Evolutionary conservation across 2,888 invertebrate species (phyloP).

Genomic region (Euplexia lucipara): DNA sequence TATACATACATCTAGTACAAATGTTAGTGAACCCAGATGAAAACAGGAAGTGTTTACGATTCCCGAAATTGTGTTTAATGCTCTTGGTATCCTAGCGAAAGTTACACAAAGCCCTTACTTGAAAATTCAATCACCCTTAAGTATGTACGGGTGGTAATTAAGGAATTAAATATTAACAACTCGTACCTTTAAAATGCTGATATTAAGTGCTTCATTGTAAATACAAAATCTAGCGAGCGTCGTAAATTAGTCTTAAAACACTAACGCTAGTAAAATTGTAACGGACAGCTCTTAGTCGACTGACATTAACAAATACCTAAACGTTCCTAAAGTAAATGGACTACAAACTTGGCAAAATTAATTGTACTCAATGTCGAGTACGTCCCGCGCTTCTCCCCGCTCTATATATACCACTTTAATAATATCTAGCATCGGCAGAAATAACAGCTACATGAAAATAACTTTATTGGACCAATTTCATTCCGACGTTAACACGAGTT

Average conservation of each 20-base stretch:
- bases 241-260: slow-evolving; percentile 65
- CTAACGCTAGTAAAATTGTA: slow-evolving; percentile 50
- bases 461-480: slow-evolving; percentile 54
- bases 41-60: not conserved
- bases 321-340: slow-evolving; percentile 47
- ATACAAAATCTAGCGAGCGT: slow-evolving; percentile 24
- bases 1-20: slow-evolving; percentile 23
- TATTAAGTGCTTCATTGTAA: slow-evolving; percentile 34
- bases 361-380: slow-evolving; percentile 57
- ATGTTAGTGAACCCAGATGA: slow-evolving; percentile 21
- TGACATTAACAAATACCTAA: slow-evolving; percentile 52
- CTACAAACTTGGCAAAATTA: slow-evolving; percentile 63
- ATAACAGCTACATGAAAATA: slow-evolving; percentile 66
- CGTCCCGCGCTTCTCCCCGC: slow-evolving; percentile 28
- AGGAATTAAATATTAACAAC: no score
- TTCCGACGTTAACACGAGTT: slow-evolving; percentile 42
- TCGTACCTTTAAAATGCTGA: slow-evolving; percentile 18
- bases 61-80: not conserved
- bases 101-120: slow-evolving; percentile 4
- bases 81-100: slow-evolving; percentile 6
- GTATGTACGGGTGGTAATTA: slow-evolving; percentile 9
- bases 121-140: slow-evolving; percentile 9
- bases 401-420: slow-evolving; percentile 50
- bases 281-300: slow-evolving; percentile 41
- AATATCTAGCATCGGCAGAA: slow-evolving; percentile 58